Evolutionary conservation across 2,888 invertebrate species (phyloP).

Genomic region (Metopia argyrocephala): DNA sequence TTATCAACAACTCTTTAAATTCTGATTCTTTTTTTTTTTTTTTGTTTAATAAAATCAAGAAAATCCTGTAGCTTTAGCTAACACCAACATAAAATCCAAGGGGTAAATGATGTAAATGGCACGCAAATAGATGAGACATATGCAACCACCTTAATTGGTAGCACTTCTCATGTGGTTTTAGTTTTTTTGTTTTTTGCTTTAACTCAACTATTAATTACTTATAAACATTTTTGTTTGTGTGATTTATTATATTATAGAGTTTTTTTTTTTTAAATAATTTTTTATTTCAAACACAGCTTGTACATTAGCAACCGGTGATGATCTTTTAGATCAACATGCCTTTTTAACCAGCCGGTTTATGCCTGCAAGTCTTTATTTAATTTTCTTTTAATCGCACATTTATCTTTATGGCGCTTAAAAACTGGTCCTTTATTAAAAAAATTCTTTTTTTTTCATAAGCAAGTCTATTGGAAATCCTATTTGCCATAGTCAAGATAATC

Average conservation of each 20-base stretch:
- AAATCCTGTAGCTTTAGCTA: conserved; percentile 32
- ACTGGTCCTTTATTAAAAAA: too few relatives aligned
- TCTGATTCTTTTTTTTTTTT: conserved; percentile 30
- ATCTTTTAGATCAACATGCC: conserved; percentile 20
- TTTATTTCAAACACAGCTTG: conserved; percentile 7
- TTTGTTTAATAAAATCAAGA: conserved; percentile 37
- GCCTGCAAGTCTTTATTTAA: neutral
- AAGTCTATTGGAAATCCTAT: conserved; percentile 40
- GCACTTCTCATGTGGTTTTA: conserved; percentile 37
- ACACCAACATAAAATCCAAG: neutral
- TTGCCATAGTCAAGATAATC: conserved; percentile 33
- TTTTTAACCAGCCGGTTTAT: conserved; percentile 42
- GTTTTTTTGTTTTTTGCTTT: conserved; percentile 20
- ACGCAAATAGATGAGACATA: conserved; percentile 30
- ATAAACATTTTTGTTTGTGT: conserved; percentile 46
- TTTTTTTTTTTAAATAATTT: conserved; percentile 2
- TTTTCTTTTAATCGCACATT: conserved; percentile 25
- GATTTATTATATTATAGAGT: conserved; percentile 55
- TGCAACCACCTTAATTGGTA: conserved; percentile 56
- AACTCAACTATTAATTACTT: conserved; percentile 55
- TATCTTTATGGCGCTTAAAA: conserved; percentile 57
- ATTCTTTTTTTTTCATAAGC: conserved; percentile 21
- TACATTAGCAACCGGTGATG: conserved; percentile 24
- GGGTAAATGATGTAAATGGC: conserved; percentile 15
- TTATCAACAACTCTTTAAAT: conserved; percentile 31